These are phyloP conservation scores for Antechinus flavipes DNA, from an alignment of 2,113 vertebrate species.

Conservation along the genomic window DNA sequence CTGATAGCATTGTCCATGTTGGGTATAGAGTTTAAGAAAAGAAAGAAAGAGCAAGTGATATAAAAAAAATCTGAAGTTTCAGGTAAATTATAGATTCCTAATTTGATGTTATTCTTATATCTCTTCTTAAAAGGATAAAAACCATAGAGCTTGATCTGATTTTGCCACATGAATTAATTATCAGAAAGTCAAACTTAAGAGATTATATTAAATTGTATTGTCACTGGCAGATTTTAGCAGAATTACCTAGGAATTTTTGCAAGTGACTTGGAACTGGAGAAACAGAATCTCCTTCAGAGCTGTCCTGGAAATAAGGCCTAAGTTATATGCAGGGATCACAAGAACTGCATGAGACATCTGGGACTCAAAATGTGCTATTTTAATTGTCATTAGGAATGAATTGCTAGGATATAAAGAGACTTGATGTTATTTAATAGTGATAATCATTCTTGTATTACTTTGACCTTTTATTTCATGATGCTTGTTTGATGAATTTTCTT, in stretches of 20 bases:
- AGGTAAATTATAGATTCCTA: neutral
- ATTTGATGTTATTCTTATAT: neutral
- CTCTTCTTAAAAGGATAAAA: neutral
- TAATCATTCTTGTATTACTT: neutral
- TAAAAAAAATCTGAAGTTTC: neutral
- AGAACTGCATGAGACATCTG: neutral
- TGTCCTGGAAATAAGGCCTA: neutral
- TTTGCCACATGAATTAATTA: neutral
- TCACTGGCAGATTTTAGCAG: neutral
- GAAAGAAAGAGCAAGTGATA: neutral
- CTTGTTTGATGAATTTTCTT: neutral
- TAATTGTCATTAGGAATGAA: neutral
- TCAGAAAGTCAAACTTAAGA: neutral
- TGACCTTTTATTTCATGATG: neutral
- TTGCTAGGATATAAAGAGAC: neutral
- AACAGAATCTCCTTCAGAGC: neutral
- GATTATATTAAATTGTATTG: neutral
- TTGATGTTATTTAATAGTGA: neutral
- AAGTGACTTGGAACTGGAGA: neutral
- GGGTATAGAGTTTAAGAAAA: neutral
- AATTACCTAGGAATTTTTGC: neutral
- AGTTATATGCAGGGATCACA: neutral
- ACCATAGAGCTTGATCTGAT: neutral
- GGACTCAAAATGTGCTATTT: neutral
- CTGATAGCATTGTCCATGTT: neutral